Evolutionary conservation across 2,797 vertebrate species (phyloP).

Genomic region (Syndactyla subalaris): DNA sequence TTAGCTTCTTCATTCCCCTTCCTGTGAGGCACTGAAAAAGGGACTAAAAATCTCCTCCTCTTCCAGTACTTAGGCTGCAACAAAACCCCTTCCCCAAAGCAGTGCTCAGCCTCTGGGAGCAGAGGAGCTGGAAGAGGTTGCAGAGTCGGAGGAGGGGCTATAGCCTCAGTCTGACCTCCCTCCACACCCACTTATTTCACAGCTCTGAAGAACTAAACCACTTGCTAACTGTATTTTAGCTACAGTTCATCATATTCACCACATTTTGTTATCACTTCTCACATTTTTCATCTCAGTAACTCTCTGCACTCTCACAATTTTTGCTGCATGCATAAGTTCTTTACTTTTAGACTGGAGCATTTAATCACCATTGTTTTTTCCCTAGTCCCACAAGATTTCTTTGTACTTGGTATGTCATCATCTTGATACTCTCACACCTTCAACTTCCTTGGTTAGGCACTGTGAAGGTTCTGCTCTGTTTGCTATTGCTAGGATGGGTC

Average conservation of each 20-base stretch:
- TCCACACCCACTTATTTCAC: not conserved
- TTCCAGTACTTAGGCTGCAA: not conserved
- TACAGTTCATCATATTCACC: not conserved
- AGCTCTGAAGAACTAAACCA: not conserved
- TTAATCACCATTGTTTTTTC: not conserved
- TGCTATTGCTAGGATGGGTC: not conserved
- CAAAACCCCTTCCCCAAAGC: not conserved
- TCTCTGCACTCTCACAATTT: not conserved
- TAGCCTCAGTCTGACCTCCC: not conserved
- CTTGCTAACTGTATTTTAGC: not conserved
- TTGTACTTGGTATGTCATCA: not conserved
- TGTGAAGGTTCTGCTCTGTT: not conserved
- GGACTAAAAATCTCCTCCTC: not conserved
- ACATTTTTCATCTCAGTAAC: not conserved
- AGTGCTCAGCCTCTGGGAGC: not conserved
- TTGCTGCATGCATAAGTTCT: accelerated
- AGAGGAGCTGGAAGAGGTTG: not conserved
- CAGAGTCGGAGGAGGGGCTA: not conserved
- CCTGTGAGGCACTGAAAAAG: not conserved
- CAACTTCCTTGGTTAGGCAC: not conserved
- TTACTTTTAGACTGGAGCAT: not conserved
- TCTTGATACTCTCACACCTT: not conserved
- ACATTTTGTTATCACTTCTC: not conserved
- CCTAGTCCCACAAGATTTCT: not conserved
- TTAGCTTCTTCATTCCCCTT: not conserved